A percentile compares a stretch with the other conserved stretches of the same genome.
These are phyloP conservation scores for Holacanthus passer DNA, from an alignment of 2,113 vertebrate species.

Conservation along the genomic window DNA sequence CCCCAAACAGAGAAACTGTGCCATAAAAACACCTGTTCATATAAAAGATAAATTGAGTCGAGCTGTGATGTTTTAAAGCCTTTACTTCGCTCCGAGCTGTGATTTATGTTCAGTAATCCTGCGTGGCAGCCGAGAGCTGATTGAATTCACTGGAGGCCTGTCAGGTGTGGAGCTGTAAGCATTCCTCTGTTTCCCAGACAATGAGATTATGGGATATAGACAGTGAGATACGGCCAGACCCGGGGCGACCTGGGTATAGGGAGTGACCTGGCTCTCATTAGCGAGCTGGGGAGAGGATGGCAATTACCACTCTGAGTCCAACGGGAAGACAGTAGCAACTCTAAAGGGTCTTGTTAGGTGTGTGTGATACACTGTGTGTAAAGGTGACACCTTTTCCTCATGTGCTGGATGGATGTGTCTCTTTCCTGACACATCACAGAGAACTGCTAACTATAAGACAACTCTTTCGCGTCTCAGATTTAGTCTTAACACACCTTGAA, in stretches of 20 bases:
- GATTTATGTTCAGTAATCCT: slow-evolving; percentile 38
- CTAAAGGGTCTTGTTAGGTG: slow-evolving; percentile 69
- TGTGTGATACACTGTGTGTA: slow-evolving; percentile 52
- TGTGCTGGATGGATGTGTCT: slow-evolving; percentile 4
- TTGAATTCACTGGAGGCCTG: slow-evolving; percentile 30
- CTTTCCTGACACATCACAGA: background rate
- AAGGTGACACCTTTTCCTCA: slow-evolving; percentile 42
- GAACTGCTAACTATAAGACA: background rate
- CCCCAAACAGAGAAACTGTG: background rate
- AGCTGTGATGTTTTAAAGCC: background rate
- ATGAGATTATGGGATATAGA: slow-evolving; percentile 62
- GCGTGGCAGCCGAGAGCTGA: slow-evolving; percentile 8
- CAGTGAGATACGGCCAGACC: slow-evolving; percentile 42
- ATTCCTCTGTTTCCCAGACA: slow-evolving; percentile 69
- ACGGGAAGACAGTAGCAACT: slow-evolving; percentile 53
- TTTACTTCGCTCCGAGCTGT: background rate
- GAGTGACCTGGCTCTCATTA: slow-evolving; percentile 72
- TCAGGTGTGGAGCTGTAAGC: slow-evolving; percentile 47
- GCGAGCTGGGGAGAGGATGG: slow-evolving; percentile 58
- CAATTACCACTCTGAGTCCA: slow-evolving; percentile 70
- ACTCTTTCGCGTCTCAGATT: no score
- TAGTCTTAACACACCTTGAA: background rate
- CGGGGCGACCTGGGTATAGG: slow-evolving; percentile 42
- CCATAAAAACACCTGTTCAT: background rate
- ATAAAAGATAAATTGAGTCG: background rate